Evolutionary conservation across 2,113 vertebrate genomes (phyloP).

Genomic region (Ceyx margarethae): DNA sequence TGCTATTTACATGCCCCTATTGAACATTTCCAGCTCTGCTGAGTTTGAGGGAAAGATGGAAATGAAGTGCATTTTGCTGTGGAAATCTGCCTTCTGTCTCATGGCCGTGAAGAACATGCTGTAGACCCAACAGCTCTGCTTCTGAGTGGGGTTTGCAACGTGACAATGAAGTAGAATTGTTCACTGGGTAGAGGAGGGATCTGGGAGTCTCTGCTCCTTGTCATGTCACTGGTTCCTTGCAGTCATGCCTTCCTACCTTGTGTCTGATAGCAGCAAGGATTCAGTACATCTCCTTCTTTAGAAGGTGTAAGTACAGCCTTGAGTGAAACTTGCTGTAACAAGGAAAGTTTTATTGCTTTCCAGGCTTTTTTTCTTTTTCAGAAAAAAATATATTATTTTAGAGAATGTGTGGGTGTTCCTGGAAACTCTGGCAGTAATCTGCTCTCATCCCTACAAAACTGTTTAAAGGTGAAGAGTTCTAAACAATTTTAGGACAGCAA

Average conservation of each 20-base stretch:
- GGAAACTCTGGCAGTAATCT: slow-evolving; percentile 4
- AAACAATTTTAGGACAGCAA: neutral
- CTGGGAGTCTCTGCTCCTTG: neutral
- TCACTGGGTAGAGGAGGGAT: neutral
- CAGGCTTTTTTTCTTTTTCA: neutral
- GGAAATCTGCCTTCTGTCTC: neutral
- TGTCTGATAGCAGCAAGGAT: neutral
- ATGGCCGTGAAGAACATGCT: neutral
- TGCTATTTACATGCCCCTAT: neutral
- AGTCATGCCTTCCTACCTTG: neutral
- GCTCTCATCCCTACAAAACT: neutral
- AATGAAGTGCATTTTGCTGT: neutral
- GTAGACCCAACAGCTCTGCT: rapidly evolving
- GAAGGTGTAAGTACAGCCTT: neutral
- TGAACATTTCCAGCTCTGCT: neutral
- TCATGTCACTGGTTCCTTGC: neutral
- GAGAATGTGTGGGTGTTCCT: neutral
- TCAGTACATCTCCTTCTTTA: neutral
- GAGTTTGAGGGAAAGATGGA: neutral
- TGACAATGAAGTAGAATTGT: neutral
- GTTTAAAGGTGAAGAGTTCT: neutral
- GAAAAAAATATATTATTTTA: neutral
- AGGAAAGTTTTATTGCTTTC: neutral
- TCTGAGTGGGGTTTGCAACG: neutral
- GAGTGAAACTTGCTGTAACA: neutral